Evolutionary conservation across 2,888 invertebrate species (phyloP), one percentile per base, ranked within the genome.

Genomic region (Gisinianus flammeolus): DNA sequence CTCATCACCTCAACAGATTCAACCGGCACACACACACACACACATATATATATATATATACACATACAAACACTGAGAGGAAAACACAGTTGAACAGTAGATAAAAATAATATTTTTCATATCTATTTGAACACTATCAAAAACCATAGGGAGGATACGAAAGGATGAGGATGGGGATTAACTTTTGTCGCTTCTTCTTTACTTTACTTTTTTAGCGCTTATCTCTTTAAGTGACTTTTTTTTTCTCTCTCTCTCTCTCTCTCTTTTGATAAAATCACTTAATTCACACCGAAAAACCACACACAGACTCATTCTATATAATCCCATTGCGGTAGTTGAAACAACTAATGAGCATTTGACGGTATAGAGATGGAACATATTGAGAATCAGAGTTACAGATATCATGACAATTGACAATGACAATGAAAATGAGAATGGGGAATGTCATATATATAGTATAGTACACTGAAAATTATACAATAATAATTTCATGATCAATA

Each of bases 1-100:
- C 68, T 68, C 68, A 68, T 64, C 64, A 16, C 64, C 30, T 16
- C 22, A 64, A 26, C 6, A 64, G 26, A 64, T 12, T 56, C 64
- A 44, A 19, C 12, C 44, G 44, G 19, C 44, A 44, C 44, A 44
- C 16, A 44, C 19, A 44, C 12, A 44, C 12, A 44, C 12, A 44
- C 6, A 6, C 6, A 44, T 19, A 44, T 44, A 2, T 44, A 12
- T n/a, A 44, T 16, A 44, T 16, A 44, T 16, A 44, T 6, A 6
- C 6, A 44, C 44, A 44, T 44, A 2, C 19, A 12, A 44, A 44
- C 8, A 44, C 44, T n/a, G n/a, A n/a, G n/a, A n/a, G n/a, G n/a
- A n/a, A n/a, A n/a, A n/a, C n/a, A n/a, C n/a, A n/a, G n/a, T n/a
- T n/a, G n/a, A n/a, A n/a, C n/a, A n/a, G n/a, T n/a, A n/a, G n/a